Evolutionary conservation across 64 coral and sea anemone species (phyloP).

Genomic region (Stichodactyla mertensii): DNA sequence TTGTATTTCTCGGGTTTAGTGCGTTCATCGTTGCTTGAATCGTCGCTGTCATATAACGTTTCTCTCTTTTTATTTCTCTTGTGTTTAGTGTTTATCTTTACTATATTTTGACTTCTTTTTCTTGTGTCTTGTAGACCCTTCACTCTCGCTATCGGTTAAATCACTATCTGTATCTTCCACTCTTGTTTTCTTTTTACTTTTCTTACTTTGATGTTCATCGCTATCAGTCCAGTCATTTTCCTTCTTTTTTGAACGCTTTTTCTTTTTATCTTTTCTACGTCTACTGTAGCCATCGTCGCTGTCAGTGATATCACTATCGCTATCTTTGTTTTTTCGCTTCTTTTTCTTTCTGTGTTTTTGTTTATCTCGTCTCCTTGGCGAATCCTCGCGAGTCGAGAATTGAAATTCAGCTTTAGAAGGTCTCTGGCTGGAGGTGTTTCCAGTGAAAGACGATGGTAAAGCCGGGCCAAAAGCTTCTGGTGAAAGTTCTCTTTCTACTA

Average conservation of each 20-base stretch:
- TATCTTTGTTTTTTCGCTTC: slow-evolving; percentile 15
- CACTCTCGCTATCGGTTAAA: background rate
- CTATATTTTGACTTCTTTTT: background rate
- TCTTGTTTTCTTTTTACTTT: slow-evolving; percentile 16
- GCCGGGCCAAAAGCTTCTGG: slow-evolving; percentile 42
- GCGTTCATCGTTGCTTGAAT: background rate
- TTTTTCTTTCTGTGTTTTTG: slow-evolving; percentile 44
- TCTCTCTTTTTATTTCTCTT: slow-evolving; percentile 34
- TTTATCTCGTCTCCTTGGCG: slow-evolving; percentile 5
- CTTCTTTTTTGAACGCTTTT: background rate
- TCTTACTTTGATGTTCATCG: background rate
- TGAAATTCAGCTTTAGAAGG: background rate
- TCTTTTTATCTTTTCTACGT: background rate
- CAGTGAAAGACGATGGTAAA: background rate
- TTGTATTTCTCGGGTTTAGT: slow-evolving; percentile 24
- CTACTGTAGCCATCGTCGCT: background rate
- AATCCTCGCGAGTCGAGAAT: slow-evolving; percentile 8
- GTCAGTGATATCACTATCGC: background rate
- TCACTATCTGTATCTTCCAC: background rate
- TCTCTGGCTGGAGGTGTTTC: background rate
- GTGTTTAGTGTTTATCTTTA: background rate
- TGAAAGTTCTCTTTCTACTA: slow-evolving; percentile 11
- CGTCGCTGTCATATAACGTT: slow-evolving; percentile 3
- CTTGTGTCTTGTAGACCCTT: background rate
- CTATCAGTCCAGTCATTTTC: background rate